phyloP scores from a whole-genome alignment of 2,888 invertebrate genomes.

The Hedya salicella region DNA sequence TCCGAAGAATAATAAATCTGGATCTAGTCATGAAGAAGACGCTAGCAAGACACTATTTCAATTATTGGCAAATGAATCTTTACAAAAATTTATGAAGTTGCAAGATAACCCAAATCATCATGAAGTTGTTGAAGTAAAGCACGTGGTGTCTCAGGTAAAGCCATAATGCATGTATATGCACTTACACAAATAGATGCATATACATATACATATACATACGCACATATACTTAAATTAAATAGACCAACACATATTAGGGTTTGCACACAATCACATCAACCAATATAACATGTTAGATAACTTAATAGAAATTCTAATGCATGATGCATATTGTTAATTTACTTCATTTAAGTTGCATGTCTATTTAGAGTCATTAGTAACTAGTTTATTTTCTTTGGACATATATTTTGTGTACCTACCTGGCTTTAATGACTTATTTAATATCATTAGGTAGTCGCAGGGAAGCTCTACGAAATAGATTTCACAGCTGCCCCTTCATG shows the following conservation, averaged over 20 bases:
- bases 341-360: no score
- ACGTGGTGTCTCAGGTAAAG: conserved; percentile 51
- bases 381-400: not conserved
- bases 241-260: no score
- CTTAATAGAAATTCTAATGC: not conserved
- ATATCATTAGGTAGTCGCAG: conserved; percentile 53
- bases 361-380: no score
- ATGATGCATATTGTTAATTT: not conserved
- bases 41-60: conserved; percentile 52
- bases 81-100: conserved; percentile 53
- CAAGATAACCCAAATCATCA: conserved; percentile 49
- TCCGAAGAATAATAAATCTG: conserved; percentile 7
- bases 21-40: conserved; percentile 46
- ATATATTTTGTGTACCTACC: not conserved
- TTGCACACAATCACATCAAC: no score
- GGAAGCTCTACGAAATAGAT: conserved; percentile 59
- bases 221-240: not conserved
- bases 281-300: no score
- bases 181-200: not conserved
- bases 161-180: not conserved
- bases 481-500: conserved; percentile 57
- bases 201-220: not conserved
- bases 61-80: conserved; percentile 57
- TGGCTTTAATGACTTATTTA: not conserved
- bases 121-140: conserved; percentile 57